phyloP scores from a whole-genome alignment of 1,140 invertebrate species.

The Meteorus sp. region DNA sequence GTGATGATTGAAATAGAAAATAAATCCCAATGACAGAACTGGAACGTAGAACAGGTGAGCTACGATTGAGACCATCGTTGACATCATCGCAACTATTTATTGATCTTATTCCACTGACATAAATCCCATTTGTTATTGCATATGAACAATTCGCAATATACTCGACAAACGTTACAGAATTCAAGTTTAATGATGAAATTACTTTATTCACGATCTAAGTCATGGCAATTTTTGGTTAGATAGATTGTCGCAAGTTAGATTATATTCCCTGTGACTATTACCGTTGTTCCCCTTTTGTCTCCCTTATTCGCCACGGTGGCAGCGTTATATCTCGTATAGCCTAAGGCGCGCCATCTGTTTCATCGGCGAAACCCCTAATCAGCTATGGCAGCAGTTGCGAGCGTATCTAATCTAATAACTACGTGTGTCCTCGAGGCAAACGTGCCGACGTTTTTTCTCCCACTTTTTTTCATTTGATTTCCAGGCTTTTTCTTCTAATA shows the following conservation, averaged over 20 bases:
- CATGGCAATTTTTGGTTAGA: not conserved
- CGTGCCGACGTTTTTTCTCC: slow-evolving; percentile 1
- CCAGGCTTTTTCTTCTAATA: not conserved
- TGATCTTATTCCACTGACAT: too few relatives aligned
- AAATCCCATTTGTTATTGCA: too few relatives aligned
- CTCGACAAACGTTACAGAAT: too few relatives aligned
- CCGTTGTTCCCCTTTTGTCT: not conserved
- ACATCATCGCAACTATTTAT: too few relatives aligned
- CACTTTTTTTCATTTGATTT: not conserved
- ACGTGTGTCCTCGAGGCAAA: slow-evolving; percentile 3
- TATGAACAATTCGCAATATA: too few relatives aligned
- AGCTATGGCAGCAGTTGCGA: not conserved
- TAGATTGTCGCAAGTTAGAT: not conserved
- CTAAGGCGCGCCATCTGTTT: slow-evolving; percentile 5
- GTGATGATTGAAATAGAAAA: too few relatives aligned
- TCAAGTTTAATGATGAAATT: too few relatives aligned
- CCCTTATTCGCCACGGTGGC: not conserved
- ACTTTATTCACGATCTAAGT: not conserved
- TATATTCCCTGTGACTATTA: slow-evolving; percentile 1
- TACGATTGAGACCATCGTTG: too few relatives aligned
- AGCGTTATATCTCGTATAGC: slow-evolving; percentile 1
- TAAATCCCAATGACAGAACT: too few relatives aligned
- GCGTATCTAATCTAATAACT: slow-evolving; percentile 1
- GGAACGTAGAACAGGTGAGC: too few relatives aligned
- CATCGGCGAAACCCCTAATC: not conserved